Evolutionary conservation across 2,888 invertebrate species (phyloP).

Genomic region (Pterostichus madidus): DNA sequence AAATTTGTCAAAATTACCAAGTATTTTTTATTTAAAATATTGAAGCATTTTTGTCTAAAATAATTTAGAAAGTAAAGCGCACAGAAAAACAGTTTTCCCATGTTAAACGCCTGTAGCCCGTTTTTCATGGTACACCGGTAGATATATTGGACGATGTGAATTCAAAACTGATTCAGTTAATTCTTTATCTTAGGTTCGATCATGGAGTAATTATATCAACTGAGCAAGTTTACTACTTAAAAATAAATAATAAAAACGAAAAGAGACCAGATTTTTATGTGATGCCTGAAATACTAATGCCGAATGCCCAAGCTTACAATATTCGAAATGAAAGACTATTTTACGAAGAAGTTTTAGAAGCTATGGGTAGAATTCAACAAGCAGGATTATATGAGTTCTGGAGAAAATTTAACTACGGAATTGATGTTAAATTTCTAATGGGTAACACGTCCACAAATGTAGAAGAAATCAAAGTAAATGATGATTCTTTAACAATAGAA

Average conservation of each 20-base stretch:
- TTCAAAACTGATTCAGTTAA: neutral
- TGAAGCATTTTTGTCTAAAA: too few species aligned
- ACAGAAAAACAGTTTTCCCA: too few species aligned
- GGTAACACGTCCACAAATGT: neutral
- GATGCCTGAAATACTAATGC: conserved; percentile 56
- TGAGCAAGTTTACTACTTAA: conserved; percentile 48
- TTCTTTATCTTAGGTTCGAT: neutral
- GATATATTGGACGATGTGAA: too few species aligned
- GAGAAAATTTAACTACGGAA: conserved; percentile 21
- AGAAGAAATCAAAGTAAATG: neutral
- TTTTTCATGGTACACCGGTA: too few species aligned
- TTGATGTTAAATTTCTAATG: conserved; percentile 1
- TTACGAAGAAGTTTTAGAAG: conserved; percentile 48
- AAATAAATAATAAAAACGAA: conserved; percentile 39
- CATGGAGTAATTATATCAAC: conserved; percentile 24
- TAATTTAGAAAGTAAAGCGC: too few species aligned
- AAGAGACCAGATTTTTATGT: conserved; percentile 30
- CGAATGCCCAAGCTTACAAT: conserved; percentile 47
- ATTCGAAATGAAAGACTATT: conserved; percentile 52
- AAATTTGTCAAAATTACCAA: too few species aligned
- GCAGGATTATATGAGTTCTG: conserved; percentile 41
- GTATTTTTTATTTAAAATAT: too few species aligned
- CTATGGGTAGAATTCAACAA: conserved; percentile 45
- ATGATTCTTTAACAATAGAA: conserved; percentile 44
- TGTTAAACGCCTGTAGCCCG: too few species aligned